phyloP scores from a whole-genome alignment of 2,888 invertebrate species.

The Laspeyria flexula region DNA sequence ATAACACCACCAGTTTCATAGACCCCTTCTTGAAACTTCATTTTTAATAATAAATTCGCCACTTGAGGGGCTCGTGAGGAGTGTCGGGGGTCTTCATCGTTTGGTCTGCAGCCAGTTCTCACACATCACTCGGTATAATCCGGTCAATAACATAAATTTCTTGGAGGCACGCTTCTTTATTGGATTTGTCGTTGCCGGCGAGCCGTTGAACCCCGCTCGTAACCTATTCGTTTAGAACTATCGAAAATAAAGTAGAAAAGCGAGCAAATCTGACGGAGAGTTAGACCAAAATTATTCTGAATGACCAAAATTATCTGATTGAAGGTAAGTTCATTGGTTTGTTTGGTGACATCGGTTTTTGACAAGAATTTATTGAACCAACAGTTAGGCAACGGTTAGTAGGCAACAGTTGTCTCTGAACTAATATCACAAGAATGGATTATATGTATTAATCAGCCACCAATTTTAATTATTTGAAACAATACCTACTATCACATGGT shows the following conservation, averaged over 20 bases:
- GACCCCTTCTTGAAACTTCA: slow-evolving; percentile 57
- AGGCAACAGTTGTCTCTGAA: too few species aligned
- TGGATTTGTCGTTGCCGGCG: slow-evolving; percentile 76
- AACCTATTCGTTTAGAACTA: slow-evolving; percentile 65
- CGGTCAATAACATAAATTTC: slow-evolving; percentile 84
- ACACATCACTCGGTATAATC: slow-evolving; percentile 79
- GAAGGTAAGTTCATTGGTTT: slow-evolving; percentile 15
- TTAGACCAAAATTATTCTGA: slow-evolving; percentile 37
- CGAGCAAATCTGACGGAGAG: slow-evolving; percentile 57
- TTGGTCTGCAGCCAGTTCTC: slow-evolving; percentile 66
- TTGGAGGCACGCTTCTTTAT: slow-evolving; percentile 77
- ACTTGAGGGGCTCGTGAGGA: slow-evolving; percentile 44
- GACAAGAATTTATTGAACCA: too few species aligned
- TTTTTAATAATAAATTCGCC: slow-evolving; percentile 42
- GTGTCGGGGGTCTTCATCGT: slow-evolving; percentile 53
- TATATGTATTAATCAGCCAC: too few species aligned
- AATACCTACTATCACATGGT: too few species aligned
- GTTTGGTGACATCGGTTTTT: too few species aligned
- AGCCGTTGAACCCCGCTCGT: slow-evolving; percentile 69
- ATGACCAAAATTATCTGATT: too few species aligned
- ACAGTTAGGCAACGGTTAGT: too few species aligned
- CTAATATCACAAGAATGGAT: too few species aligned
- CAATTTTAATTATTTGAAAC: too few species aligned
- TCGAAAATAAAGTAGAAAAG: slow-evolving; percentile 63
- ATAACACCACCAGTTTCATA: slow-evolving; percentile 65